Percentiles rank a stretch among this genome's conserved stretches.
Conservation (phyloP, 2,113 vertebrate genomes). For the Cariama cristata region DNA sequence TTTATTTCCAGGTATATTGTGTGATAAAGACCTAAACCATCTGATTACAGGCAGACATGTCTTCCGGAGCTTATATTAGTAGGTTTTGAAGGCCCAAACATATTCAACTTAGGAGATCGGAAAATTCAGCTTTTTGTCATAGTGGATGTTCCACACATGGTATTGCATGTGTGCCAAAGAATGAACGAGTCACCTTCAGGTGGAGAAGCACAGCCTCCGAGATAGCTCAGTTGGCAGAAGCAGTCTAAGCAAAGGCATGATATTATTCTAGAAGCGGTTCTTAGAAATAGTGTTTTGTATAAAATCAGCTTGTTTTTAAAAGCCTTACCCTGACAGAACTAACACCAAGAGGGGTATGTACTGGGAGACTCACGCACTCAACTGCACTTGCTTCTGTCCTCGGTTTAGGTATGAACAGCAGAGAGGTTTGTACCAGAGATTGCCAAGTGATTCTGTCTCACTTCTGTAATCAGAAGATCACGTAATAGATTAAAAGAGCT, state of each 20-base stretch:
- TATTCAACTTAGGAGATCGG: not conserved
- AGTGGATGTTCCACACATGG: not conserved
- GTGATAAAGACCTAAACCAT: conserved; percentile 34
- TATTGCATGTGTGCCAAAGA: not conserved
- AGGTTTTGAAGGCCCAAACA: conserved; percentile 18
- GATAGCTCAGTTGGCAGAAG: not conserved
- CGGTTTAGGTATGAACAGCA: not conserved
- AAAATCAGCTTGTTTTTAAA: not conserved
- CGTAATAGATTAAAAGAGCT: not conserved
- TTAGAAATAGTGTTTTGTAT: not conserved
- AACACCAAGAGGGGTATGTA: not conserved
- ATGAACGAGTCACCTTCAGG: not conserved
- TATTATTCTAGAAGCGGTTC: not conserved
- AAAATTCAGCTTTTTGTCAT: conserved; percentile 50
- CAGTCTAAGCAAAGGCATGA: not conserved
- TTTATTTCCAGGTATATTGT: conserved; percentile 67
- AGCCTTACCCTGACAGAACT: not conserved
- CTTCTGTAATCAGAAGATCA: not conserved
- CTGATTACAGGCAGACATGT: conserved; percentile 28
- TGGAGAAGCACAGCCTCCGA: not conserved
- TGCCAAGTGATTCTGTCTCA: not conserved
- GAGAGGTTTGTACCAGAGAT: not conserved
- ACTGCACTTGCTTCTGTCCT: not conserved
- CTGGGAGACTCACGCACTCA: not conserved
- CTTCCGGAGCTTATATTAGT: conserved; percentile 6